phyloP scores from a whole-genome alignment of 2,113 vertebrate species.

The Salvelinus sp. region DNA sequence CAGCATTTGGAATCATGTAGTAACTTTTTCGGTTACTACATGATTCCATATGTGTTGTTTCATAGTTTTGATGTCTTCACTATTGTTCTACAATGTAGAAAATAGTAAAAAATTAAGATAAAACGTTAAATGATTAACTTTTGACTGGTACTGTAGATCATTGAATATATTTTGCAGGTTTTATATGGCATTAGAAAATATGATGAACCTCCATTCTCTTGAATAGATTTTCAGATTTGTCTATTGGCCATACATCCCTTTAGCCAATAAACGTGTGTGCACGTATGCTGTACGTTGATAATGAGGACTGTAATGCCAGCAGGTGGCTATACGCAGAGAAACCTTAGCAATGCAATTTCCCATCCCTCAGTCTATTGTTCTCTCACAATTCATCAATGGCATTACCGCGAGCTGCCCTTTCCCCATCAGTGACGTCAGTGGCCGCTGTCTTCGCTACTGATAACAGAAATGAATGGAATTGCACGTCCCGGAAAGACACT shows the following conservation, averaged over 20 bases:
- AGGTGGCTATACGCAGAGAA: slow-evolving; percentile 11
- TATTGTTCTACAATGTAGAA: too few species aligned
- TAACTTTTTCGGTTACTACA: too few species aligned
- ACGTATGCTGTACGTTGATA: slow-evolving; percentile 4
- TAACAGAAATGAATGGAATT: slow-evolving; percentile 13
- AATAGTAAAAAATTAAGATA: too few species aligned
- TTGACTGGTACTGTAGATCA: too few species aligned
- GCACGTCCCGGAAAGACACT: not conserved
- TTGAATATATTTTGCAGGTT: too few species aligned
- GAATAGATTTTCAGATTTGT: not conserved
- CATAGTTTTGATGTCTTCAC: too few species aligned
- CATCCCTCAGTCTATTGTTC: slow-evolving; percentile 33
- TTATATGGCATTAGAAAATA: too few species aligned
- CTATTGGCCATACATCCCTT: not conserved
- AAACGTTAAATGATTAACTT: too few species aligned
- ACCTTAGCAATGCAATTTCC: slow-evolving; percentile 14
- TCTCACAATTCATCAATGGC: slow-evolving; percentile 9
- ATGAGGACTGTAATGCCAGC: not conserved
- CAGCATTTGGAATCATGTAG: too few species aligned
- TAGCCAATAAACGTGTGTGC: not conserved
- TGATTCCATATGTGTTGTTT: too few species aligned
- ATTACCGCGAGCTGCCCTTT: slow-evolving; percentile 6
- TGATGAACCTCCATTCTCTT: not conserved
- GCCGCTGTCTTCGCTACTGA: slow-evolving; percentile 27
- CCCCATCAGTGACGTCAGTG: slow-evolving; percentile 50